Evolutionary conservation across 1,140 invertebrate genomes (phyloP).

Genomic region (Halesus radiatus): DNA sequence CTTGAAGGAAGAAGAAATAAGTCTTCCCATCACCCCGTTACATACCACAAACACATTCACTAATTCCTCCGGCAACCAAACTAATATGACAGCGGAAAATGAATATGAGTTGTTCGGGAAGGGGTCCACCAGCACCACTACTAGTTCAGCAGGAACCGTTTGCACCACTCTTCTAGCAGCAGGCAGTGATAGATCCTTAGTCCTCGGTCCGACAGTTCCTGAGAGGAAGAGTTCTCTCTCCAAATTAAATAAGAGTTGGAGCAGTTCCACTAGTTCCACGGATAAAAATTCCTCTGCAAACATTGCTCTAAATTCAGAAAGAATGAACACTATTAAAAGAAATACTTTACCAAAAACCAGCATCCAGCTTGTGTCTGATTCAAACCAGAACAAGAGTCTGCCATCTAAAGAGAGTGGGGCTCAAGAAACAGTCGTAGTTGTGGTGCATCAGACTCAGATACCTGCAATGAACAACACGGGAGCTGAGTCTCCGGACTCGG

Average conservation of each 20-base stretch:
- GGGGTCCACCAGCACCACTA: constrained; percentile 90
- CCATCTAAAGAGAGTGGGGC: background rate
- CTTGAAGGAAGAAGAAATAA: constrained; percentile 81
- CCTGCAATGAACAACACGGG: constrained; percentile 60
- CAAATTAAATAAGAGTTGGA: constrained; percentile 68
- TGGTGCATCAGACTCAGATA: constrained; percentile 46
- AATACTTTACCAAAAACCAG: constrained; percentile 56
- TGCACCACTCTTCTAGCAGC: constrained; percentile 83
- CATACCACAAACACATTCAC: constrained; percentile 75
- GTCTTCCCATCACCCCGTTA: constrained; percentile 73
- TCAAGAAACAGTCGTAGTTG: constrained; percentile 50
- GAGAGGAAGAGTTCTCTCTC: constrained; percentile 81
- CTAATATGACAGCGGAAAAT: constrained; percentile 77
- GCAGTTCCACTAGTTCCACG: constrained; percentile 67
- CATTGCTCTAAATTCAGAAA: constrained; percentile 70
- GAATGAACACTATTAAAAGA: constrained; percentile 72
- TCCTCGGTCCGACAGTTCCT: constrained; percentile 79
- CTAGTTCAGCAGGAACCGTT: constrained; percentile 90
- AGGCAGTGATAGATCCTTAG: constrained; percentile 71
- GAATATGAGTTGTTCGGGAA: constrained; percentile 92
- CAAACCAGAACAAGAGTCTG: constrained; percentile 12
- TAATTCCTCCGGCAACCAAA: constrained; percentile 72
- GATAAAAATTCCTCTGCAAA: constrained; percentile 72
- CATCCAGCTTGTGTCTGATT: constrained; percentile 24
- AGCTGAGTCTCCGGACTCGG: constrained; percentile 82